These are phyloP conservation scores for Eunapius fragilis DNA, from an alignment of 37 sponge, comb jelly and placozoan species.

Conservation along the genomic window DNA sequence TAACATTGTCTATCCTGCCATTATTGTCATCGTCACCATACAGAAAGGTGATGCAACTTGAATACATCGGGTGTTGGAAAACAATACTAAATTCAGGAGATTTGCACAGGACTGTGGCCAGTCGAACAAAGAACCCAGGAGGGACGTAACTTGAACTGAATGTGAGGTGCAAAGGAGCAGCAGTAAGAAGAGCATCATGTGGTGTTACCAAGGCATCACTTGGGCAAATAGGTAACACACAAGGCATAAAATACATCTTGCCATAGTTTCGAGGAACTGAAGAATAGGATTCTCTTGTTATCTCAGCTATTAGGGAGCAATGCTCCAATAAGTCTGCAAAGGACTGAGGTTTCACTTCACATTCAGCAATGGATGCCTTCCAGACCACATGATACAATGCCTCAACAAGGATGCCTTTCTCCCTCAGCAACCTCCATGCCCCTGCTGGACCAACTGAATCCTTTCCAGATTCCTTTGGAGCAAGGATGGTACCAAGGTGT, in stretches of 20 bases:
- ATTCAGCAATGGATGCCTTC: background rate
- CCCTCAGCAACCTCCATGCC: conserved; percentile 9
- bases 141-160: conserved; percentile 47
- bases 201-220: background rate
- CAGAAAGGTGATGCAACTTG: conserved; percentile 10
- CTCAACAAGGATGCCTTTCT: conserved; percentile 45
- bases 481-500: conserved; percentile 28
- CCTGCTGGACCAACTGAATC: background rate
- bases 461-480: conserved; percentile 3
- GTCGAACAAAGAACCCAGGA: conserved; percentile 57
- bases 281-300: background rate
- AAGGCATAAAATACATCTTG: conserved; percentile 42
- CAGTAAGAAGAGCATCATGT: background rate
- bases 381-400: conserved; percentile 35
- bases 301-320: conserved; percentile 10
- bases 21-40: conserved; percentile 12
- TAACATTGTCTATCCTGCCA: conserved; percentile 21
- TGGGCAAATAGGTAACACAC: background rate
- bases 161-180: conserved; percentile 33
- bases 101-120: conserved; percentile 25
- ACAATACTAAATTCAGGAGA: background rate
- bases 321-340: conserved; percentile 32
- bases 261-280: background rate
- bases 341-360: background rate
- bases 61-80: conserved; percentile 28